A percentile compares a stretch with the other conserved stretches of the same genome.
Evolutionary conservation across 1,140 invertebrate species (phyloP).

Genomic region (Zaprionus gabonicus): DNA sequence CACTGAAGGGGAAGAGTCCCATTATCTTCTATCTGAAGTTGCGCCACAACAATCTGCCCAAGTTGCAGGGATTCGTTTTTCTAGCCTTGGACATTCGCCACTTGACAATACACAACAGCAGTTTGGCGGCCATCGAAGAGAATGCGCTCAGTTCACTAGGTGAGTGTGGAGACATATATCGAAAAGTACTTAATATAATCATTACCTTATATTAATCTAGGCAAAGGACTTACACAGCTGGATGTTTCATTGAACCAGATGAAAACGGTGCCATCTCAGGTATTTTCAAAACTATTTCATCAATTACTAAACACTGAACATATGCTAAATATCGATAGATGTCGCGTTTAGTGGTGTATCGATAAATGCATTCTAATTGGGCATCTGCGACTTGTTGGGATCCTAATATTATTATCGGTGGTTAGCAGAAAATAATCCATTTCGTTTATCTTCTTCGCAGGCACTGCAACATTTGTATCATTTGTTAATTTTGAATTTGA

Average conservation of each 20-base stretch:
- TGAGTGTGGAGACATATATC: conserved; percentile 79
- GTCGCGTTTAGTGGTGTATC: background rate
- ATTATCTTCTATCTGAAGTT: conserved; percentile 94
- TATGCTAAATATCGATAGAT: conserved; percentile 4
- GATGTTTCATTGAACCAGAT: conserved; percentile 93
- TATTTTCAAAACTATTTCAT: conserved; percentile 5
- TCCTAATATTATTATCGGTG: background rate
- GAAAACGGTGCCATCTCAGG: conserved; percentile 89
- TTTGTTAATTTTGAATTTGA: conserved; percentile 94
- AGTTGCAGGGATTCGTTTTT: conserved; percentile 93
- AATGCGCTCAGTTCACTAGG: conserved; percentile 93
- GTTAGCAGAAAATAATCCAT: background rate
- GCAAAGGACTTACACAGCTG: conserved; percentile 92
- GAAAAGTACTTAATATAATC: background rate
- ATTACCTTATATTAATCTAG: conserved; percentile 84
- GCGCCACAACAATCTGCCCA: conserved; percentile 92
- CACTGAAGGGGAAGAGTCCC: conserved; percentile 89
- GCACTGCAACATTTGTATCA: conserved; percentile 92
- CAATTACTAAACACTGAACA: background rate
- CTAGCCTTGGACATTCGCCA: conserved; percentile 94
- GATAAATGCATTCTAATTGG: background rate
- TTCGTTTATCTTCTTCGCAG: background rate
- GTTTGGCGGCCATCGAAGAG: conserved; percentile 93
- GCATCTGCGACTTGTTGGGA: background rate
- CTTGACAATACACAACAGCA: conserved; percentile 94